phyloP scores from a whole-genome alignment of 2,113 vertebrate species.

The Calypte anna region DNA sequence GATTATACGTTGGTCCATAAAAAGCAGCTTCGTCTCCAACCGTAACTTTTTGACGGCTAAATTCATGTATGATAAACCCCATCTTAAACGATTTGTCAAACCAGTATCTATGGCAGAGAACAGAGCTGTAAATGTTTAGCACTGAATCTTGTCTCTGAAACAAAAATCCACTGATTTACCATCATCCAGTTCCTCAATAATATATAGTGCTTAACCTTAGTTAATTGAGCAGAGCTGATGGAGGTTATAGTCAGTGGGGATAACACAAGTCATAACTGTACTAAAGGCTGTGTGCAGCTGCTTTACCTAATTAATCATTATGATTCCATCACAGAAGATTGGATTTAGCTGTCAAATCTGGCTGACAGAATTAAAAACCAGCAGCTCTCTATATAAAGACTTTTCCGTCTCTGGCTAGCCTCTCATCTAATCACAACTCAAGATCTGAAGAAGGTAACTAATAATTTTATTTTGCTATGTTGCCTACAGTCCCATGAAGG shows the following conservation, averaged over 20 bases:
- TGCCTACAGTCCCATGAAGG: background rate
- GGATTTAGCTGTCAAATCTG: background rate
- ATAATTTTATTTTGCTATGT: background rate
- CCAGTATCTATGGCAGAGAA: background rate
- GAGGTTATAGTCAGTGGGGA: background rate
- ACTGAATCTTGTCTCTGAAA: background rate
- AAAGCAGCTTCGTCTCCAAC: background rate
- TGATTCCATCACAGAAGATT: background rate
- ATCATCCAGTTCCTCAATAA: background rate
- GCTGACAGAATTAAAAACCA: background rate
- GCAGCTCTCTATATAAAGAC: background rate
- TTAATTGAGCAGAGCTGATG: slow-evolving; percentile 36
- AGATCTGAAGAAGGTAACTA: background rate
- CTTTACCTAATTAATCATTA: slow-evolving; percentile 16
- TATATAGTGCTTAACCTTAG: slow-evolving; percentile 31
- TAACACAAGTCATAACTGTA: slow-evolving; percentile 5
- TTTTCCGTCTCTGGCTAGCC: background rate
- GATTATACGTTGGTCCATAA: background rate
- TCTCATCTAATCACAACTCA: background rate
- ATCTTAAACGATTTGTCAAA: background rate
- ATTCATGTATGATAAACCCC: background rate
- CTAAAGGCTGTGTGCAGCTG: background rate
- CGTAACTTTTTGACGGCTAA: background rate
- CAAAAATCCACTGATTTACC: slow-evolving; percentile 21
- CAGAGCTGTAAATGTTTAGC: background rate